Percentiles rank a stretch among this genome's conserved stretches.
These are phyloP conservation scores for Scaptomyza reducta DNA, from an alignment of 2,888 invertebrate genomes.

Conservation along the genomic window DNA sequence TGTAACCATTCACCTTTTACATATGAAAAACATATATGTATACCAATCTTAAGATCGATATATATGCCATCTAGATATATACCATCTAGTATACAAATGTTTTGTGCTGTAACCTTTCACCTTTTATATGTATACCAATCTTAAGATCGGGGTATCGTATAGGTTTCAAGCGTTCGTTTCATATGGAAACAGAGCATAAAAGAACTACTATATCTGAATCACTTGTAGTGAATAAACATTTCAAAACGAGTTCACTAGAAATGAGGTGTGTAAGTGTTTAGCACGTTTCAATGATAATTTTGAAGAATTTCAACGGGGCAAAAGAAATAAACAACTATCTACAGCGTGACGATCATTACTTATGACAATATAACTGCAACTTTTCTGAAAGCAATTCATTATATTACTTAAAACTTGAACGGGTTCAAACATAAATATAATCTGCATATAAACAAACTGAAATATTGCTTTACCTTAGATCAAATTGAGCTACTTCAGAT, in stretches of 20 bases:
- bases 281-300: conserved; percentile 28
- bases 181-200: background rate
- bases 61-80: no score
- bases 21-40: no score
- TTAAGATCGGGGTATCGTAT: background rate
- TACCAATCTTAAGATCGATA: background rate
- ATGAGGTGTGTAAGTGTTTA: conserved; percentile 9
- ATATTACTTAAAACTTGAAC: background rate
- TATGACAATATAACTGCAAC: background rate
- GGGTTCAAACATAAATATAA: no score
- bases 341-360: background rate
- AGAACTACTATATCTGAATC: background rate
- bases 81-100: no score
- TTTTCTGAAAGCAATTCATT: background rate
- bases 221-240: background rate
- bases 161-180: background rate
- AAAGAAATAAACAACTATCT: conserved; percentile 4
- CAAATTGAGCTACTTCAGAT: no score
- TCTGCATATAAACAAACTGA: no score
- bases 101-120: no score
- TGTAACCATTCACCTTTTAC: no score
- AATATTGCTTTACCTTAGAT: no score
- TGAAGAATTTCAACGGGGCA: background rate
- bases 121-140: background rate
- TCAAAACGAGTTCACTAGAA: background rate